Evolutionary conservation across 2,797 vertebrate species (phyloP).

Genomic region (Smutsia gigantea): DNA sequence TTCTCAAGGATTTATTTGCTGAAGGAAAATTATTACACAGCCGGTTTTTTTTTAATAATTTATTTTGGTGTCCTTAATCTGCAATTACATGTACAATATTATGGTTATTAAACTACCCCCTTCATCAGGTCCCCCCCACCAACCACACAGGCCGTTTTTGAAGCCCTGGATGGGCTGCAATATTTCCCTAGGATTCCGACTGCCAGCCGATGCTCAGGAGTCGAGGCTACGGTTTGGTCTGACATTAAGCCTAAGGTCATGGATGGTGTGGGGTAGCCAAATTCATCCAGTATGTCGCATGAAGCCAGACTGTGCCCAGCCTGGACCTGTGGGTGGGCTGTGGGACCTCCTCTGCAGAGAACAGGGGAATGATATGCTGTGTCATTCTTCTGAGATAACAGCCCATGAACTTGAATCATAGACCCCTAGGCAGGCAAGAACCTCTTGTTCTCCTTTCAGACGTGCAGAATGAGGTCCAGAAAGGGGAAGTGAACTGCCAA

Average conservation of each 20-base stretch:
- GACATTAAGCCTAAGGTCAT: not conserved
- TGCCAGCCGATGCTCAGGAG: not conserved
- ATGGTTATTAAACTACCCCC: too few species aligned
- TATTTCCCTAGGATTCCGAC: not conserved
- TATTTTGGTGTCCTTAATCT: too few species aligned
- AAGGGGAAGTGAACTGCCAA: not conserved
- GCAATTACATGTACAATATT: too few species aligned
- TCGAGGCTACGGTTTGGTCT: not conserved
- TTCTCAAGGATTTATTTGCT: constrained; percentile 75
- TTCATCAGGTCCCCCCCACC: too few species aligned
- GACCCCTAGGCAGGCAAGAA: not conserved
- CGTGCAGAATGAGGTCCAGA: not conserved
- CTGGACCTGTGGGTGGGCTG: not conserved
- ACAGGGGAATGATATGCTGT: not conserved
- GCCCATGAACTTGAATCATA: not conserved
- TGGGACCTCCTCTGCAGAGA: not conserved
- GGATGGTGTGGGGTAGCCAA: not conserved
- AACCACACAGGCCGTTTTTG: constrained; percentile 65
- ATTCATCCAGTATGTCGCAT: not conserved
- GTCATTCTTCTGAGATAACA: not conserved
- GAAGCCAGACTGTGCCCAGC: not conserved
- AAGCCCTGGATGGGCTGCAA: not conserved
- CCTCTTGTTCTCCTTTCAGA: not conserved
- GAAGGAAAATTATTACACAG: constrained; percentile 65
- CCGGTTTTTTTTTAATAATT: constrained; percentile 58